Conservation (phyloP, 2,888 invertebrate genomes). For the Asteroscopus sphinx region DNA sequence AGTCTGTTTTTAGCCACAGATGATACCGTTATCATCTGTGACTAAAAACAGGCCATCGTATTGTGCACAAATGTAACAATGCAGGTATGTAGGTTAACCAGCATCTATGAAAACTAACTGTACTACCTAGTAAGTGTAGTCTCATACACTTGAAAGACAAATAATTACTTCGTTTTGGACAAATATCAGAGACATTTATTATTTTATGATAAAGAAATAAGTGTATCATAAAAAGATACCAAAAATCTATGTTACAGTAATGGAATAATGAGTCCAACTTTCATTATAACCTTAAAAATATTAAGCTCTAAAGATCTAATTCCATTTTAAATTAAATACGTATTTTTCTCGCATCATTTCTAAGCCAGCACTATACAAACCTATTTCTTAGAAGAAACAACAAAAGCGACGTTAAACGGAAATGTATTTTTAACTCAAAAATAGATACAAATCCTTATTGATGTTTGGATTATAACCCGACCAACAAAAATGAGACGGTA, state of each 20-base stretch:
- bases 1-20: too few species aligned
- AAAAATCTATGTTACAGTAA: neutral
- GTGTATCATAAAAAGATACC: too few species aligned
- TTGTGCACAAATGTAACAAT: too few species aligned
- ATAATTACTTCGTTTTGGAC: too few species aligned
- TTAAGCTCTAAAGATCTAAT: neutral
- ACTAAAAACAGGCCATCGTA: too few species aligned
- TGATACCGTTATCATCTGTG: too few species aligned
- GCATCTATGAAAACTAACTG: too few species aligned
- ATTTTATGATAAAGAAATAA: too few species aligned
- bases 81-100: too few species aligned
- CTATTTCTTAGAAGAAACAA: constrained; percentile 19
- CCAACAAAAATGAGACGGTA: constrained; percentile 50
- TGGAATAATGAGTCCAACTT: constrained; percentile 32
- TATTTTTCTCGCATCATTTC: constrained; percentile 5
- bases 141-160: too few species aligned
- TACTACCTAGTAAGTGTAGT: too few species aligned
- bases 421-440: constrained; percentile 46
- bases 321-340: constrained; percentile 1
- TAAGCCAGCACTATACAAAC: neutral
- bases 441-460: constrained; percentile 67
- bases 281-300: constrained; percentile 49
- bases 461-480: constrained; percentile 74
- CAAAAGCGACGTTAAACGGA: constrained; percentile 20
- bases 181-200: too few species aligned